These are phyloP conservation scores for Labeo rohita DNA, from an alignment of 2,113 vertebrate species.

Conservation along the genomic window DNA sequence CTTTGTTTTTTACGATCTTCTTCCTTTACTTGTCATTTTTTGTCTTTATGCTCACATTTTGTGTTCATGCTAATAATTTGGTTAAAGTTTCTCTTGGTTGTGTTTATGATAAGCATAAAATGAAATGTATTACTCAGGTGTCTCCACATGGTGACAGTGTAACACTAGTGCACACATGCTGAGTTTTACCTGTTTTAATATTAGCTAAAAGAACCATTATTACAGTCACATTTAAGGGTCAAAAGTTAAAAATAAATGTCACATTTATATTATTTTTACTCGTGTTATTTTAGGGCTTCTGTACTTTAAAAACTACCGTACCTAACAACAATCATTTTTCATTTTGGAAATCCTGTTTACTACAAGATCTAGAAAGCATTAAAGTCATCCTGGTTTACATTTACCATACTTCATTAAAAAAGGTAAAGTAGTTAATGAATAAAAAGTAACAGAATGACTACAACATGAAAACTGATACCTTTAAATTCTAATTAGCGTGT, in stretches of 20 bases:
- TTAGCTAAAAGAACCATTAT: not conserved
- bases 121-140: slow-evolving; percentile 45
- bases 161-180: slow-evolving; percentile 58
- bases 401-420: not conserved
- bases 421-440: not conserved
- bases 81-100: not conserved
- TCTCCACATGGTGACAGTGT: slow-evolving; percentile 73
- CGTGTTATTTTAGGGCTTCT: not conserved
- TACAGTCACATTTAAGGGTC: not conserved
- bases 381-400: not conserved
- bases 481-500: not conserved
- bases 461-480: not conserved
- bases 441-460: not conserved
- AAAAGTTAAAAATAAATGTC: not conserved
- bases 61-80: not conserved
- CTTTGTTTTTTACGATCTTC: not conserved
- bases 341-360: not conserved
- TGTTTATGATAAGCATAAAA: not conserved
- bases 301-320: not conserved
- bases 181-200: not conserved
- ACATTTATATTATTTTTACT: not conserved
- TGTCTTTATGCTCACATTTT: not conserved
- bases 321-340: not conserved
- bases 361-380: not conserved
- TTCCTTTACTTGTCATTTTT: not conserved